Evolutionary conservation across 2,888 invertebrate genomes (phyloP), one percentile per base, ranked within the genome.

Genomic region (Dinocampus coccinellae): DNA sequence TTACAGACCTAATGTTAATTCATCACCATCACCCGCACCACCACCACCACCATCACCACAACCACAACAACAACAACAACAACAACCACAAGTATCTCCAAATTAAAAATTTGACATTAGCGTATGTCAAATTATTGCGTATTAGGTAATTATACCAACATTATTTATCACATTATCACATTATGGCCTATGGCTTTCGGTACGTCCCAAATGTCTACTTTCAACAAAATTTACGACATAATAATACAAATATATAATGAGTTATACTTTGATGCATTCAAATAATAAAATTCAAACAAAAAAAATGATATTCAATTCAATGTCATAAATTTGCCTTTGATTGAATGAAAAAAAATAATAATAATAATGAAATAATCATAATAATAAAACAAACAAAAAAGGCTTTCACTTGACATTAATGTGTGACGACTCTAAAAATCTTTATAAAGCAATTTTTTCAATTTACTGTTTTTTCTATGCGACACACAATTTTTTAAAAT

Each of bases 1-100:
- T 90, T 95, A 94, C 88, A 94, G 94, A 89, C 90, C 91, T 76
- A 85, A 79, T 69, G 82, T 82, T 34, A 85, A 82, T 73, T 76
- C 79, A 64, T 77, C 80, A 20, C 77, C 83, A 11, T 78, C 83
- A 9, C 80, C 81, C 7, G 47, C 47, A 26, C 79, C 83, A 55
- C 82, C 83, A 53, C 80, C 82, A 58, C 76, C 83, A 39, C 84
- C n/a, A n/a, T n/a, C n/a, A n/a, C n/a, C n/a, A n/a, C n/a, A n/a
- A n/a, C n/a, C n/a, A n/a, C n/a, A n/a, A n/a, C n/a, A n/a, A n/a
- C n/a, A n/a, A n/a, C n/a, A n/a, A n/a, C n/a, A n/a, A n/a, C n/a
- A n/a, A n/a, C 80, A 82, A 58, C 76, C 83, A 39, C 84, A 85
- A 75, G 79, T 84, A 13, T 68, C 72, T 33, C 39, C 70, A 20